Evolutionary conservation across 1,140 invertebrate genomes (phyloP).

Genomic region (Cecropterus lyciades): DNA sequence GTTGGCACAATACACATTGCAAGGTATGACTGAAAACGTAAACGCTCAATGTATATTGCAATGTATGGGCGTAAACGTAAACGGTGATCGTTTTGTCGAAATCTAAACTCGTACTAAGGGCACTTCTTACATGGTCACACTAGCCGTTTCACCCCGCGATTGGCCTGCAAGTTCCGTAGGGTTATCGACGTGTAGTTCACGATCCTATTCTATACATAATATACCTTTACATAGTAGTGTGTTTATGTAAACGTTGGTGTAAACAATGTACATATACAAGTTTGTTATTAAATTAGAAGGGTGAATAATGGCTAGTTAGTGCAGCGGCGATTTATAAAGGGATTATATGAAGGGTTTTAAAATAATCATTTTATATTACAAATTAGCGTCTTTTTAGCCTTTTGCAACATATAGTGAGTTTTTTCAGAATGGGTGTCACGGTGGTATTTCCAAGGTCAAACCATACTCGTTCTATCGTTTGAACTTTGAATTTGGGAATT

Average conservation of each 20-base stretch:
- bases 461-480: no score
- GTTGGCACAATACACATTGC: no score
- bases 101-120: no score
- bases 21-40: no score
- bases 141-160: not conserved
- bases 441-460: no score
- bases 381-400: not conserved
- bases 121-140: not conserved
- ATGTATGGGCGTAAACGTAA: no score
- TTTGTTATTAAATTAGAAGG: conserved; percentile 27
- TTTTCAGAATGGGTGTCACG: no score
- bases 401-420: no score
- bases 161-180: conserved; percentile 10
- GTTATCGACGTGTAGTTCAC: conserved; percentile 19
- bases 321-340: not conserved
- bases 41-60: no score
- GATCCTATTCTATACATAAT: conserved; percentile 9
- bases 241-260: conserved; percentile 8
- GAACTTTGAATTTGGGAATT: no score
- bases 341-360: not conserved
- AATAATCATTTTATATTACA: not conserved
- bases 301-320: conserved; percentile 11
- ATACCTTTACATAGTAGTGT: conserved; percentile 3
- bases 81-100: no score
- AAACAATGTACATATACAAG: conserved; percentile 17